These are phyloP conservation scores for Natator depressus DNA, from an alignment of 2,113 vertebrate genomes.

Conservation along the genomic window DNA sequence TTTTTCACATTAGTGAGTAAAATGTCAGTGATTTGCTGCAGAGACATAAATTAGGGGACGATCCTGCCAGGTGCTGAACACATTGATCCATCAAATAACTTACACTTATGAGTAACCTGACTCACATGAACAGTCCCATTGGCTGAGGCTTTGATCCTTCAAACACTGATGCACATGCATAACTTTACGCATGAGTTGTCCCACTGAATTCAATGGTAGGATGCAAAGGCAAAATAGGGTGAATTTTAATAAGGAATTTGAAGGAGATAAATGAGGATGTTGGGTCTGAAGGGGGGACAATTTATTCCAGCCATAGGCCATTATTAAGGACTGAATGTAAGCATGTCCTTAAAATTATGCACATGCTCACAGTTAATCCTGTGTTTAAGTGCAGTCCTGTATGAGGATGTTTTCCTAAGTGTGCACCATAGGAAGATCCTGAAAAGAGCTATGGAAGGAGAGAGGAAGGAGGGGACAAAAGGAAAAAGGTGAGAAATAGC, in stretches of 20 bases:
- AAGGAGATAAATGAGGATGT: not conserved
- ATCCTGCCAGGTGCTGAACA: not conserved
- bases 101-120: not conserved
- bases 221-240: not conserved
- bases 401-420: not conserved
- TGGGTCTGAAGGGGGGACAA: not conserved
- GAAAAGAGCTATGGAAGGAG: not conserved
- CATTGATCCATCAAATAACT: not conserved
- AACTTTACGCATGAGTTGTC: not conserved
- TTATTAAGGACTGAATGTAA: not conserved
- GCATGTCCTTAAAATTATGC: not conserved
- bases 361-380: not conserved
- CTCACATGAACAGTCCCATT: not conserved
- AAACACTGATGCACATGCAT: not conserved
- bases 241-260: not conserved
- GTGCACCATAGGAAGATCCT: not conserved
- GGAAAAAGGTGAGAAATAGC: not conserved
- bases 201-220: not conserved
- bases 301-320: not conserved
- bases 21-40: not conserved
- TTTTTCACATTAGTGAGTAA: not conserved
- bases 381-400: not conserved
- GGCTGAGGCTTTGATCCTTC: not conserved
- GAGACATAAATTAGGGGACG: not conserved
- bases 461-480: not conserved